Evolutionary conservation across 1,140 invertebrate genomes (phyloP).

Genomic region (Ips typographus): DNA sequence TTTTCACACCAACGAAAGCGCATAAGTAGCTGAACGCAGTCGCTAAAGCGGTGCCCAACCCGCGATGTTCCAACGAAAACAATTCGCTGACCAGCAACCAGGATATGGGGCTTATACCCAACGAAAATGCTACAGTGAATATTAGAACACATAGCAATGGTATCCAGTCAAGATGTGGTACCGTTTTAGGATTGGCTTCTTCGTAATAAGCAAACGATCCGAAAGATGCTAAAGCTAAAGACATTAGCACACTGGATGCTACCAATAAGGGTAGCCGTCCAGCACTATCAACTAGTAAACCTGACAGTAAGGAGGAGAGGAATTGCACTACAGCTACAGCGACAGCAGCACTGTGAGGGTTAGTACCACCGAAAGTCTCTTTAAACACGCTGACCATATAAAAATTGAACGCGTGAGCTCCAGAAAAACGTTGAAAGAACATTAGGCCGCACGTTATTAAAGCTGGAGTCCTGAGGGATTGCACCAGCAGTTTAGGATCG

Average conservation of each 20-base stretch:
- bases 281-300: conserved; percentile 76
- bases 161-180: conserved; percentile 67
- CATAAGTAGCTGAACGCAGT: conserved; percentile 85
- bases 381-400: conserved; percentile 80
- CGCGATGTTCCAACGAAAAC: conserved; percentile 82
- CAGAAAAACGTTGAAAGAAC: conserved; percentile 83
- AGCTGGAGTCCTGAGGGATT: conserved; percentile 60
- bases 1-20: conserved; percentile 86
- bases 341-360: conserved; percentile 79
- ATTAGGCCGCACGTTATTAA: conserved; percentile 80
- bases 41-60: conserved; percentile 79
- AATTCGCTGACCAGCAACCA: conserved; percentile 85
- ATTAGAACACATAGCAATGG: conserved; percentile 78
- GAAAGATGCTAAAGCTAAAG: conserved; percentile 74
- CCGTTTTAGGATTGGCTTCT: conserved; percentile 56
- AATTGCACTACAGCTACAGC: conserved; percentile 77
- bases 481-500: conserved; percentile 40
- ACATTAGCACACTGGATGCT: conserved; percentile 81
- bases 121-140: conserved; percentile 80
- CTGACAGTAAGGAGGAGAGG: conserved; percentile 74
- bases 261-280: conserved; percentile 75
- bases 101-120: conserved; percentile 88
- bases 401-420: conserved; percentile 79
- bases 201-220: conserved; percentile 79
- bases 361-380: conserved; percentile 74